Conservation (phyloP, 2,888 invertebrate genomes). For the Cheilosia impressa region DNA sequence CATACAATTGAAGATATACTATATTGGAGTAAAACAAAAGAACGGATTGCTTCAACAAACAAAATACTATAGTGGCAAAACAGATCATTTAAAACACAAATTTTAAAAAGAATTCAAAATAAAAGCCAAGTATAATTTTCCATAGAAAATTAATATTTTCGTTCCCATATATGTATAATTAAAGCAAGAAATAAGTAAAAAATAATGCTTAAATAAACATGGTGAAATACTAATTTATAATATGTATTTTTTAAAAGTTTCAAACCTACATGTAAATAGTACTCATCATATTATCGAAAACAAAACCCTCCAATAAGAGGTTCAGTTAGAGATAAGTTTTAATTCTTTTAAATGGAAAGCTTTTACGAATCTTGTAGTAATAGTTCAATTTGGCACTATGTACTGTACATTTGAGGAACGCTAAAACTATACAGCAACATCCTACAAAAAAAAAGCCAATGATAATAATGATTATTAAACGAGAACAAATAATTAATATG, state of each 20-base stretch:
- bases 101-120: neutral
- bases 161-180: constrained; percentile 6
- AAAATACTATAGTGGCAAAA: neutral
- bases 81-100: neutral
- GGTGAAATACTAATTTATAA: constrained; percentile 7
- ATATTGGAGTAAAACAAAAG: neutral
- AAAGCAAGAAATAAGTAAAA: constrained; percentile 6
- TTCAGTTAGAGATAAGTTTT: neutral
- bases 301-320: constrained; percentile 4
- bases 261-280: constrained; percentile 47
- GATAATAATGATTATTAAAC: constrained; percentile 3
- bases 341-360: constrained; percentile 80
- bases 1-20: neutral
- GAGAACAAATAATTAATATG: constrained; percentile 25
- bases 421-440: constrained; percentile 1
- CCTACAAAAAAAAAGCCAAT: constrained; percentile 2
- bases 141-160: constrained; percentile 1
- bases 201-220: neutral
- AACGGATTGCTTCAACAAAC: neutral
- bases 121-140: neutral
- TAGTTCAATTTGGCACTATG: constrained; percentile 9
- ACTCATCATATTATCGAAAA: constrained; percentile 21
- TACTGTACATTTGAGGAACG: neutral
- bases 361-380: constrained; percentile 76
- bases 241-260: constrained; percentile 33